phyloP scores from a whole-genome alignment of 2,113 vertebrate genomes.

The Dicerorhinus sumatrensis region DNA sequence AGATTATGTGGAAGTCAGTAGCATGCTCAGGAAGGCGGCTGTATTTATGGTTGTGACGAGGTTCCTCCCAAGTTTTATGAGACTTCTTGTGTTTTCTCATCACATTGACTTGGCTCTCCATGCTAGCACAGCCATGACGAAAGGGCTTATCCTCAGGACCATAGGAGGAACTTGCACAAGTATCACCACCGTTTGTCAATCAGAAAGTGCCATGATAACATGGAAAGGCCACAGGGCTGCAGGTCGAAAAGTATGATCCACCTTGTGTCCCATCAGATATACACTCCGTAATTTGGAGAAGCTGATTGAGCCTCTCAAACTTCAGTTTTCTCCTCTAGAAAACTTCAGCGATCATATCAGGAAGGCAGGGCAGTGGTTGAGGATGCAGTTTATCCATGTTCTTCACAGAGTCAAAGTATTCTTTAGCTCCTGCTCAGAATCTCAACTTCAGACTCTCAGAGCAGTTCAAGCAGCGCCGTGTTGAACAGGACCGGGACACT shows the following conservation, averaged over 20 bases:
- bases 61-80: not conserved
- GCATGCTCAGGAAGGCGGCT: not conserved
- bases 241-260: no score
- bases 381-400: no score
- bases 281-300: not conserved
- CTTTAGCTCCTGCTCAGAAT: not conserved
- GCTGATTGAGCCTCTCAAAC: not conserved
- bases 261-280: fast-evolving
- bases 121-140: no score
- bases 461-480: not conserved
- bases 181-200: no score
- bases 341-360: no score
- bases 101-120: not conserved
- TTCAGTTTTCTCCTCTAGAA: not conserved
- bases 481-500: not conserved
- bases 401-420: not conserved
- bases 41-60: fast-evolving
- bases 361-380: not conserved
- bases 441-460: not conserved
- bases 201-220: not conserved
- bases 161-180: not conserved
- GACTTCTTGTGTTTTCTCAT: not conserved
- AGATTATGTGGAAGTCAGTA: not conserved
- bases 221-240: not conserved
- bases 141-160: not conserved